Evolutionary conservation across 2,797 vertebrate genomes (phyloP).

Genomic region (Sebastes trivittatus): DNA sequence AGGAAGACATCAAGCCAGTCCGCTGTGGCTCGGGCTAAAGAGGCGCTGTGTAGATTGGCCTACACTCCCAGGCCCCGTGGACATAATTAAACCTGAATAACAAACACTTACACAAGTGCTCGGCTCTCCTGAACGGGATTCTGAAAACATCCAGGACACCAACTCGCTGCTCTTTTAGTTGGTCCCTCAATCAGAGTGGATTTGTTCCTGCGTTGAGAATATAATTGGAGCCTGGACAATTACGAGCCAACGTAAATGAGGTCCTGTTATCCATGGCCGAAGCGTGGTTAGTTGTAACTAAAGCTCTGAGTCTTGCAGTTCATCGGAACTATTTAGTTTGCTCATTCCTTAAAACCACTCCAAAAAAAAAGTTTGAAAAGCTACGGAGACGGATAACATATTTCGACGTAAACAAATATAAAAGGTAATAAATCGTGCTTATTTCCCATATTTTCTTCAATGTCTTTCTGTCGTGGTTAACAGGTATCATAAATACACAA

Average conservation of each 20-base stretch:
- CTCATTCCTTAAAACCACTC: constrained; percentile 8
- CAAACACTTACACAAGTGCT: constrained; percentile 84
- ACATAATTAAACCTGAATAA: constrained; percentile 89
- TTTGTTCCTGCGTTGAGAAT: constrained; percentile 69
- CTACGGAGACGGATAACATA: neutral
- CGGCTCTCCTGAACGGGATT: constrained; percentile 74
- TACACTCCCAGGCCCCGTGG: constrained; percentile 83
- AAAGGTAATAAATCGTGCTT: neutral
- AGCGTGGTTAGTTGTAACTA: constrained; percentile 39
- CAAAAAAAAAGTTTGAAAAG: neutral
- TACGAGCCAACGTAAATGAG: constrained; percentile 66
- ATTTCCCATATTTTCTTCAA: neutral
- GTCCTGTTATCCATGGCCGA: constrained; percentile 41
- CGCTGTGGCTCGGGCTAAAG: constrained; percentile 81
- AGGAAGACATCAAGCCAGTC: constrained; percentile 86
- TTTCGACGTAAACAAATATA: neutral
- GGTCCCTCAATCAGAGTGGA: constrained; percentile 72
- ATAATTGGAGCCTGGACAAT: constrained; percentile 73
- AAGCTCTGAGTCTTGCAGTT: constrained; percentile 22
- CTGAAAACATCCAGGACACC: constrained; percentile 78
- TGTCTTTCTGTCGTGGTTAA: neutral
- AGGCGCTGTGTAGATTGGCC: constrained; percentile 80
- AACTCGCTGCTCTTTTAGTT: constrained; percentile 62
- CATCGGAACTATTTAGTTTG: constrained; percentile 18
- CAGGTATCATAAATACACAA: neutral